phyloP scores from a whole-genome alignment of 2,797 vertebrate genomes.

The Microctenopoma lineatum region DNA sequence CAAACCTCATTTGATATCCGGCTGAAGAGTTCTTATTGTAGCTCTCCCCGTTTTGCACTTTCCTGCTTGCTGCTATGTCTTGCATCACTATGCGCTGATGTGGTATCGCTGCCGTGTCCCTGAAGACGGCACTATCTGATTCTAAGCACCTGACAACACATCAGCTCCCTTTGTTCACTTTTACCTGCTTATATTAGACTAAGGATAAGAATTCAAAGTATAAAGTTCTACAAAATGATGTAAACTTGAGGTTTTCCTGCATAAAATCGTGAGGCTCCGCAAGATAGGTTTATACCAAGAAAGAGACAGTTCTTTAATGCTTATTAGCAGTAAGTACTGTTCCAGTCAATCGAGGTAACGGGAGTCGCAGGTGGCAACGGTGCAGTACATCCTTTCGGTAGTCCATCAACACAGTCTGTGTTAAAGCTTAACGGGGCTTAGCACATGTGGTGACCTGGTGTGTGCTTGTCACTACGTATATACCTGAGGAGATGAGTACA shows the following conservation, averaged over 20 bases:
- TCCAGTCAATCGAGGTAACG: slow-evolving; percentile 28
- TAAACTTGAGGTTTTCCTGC: slow-evolving; percentile 8
- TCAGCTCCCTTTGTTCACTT: slow-evolving; percentile 33
- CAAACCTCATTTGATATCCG: slow-evolving; percentile 49
- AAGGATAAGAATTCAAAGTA: slow-evolving; percentile 33
- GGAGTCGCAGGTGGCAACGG: slow-evolving; percentile 3
- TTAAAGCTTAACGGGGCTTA: slow-evolving; percentile 40
- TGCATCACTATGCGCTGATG: slow-evolving; percentile 45
- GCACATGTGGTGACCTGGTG: slow-evolving; percentile 19
- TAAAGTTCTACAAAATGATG: slow-evolving; percentile 34
- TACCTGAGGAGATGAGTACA: slow-evolving; percentile 86
- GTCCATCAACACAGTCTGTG: slow-evolving; percentile 10
- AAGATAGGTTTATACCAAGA: not conserved
- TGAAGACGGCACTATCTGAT: slow-evolving; percentile 37
- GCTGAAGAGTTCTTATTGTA: slow-evolving; percentile 23
- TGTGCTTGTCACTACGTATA: slow-evolving; percentile 13
- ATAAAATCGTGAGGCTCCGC: not conserved
- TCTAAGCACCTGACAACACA: slow-evolving; percentile 40
- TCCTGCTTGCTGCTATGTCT: slow-evolving; percentile 41
- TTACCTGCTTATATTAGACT: slow-evolving; percentile 23
- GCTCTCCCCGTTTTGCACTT: slow-evolving; percentile 35
- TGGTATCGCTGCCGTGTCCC: slow-evolving; percentile 30
- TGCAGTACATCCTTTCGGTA: slow-evolving; percentile 6
- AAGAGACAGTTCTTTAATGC: slow-evolving; percentile 8
- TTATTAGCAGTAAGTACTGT: slow-evolving; percentile 10